Base-by-base conservation (phyloP, 1,140 invertebrate species). In the Archegozetes longisetosus region DNA sequence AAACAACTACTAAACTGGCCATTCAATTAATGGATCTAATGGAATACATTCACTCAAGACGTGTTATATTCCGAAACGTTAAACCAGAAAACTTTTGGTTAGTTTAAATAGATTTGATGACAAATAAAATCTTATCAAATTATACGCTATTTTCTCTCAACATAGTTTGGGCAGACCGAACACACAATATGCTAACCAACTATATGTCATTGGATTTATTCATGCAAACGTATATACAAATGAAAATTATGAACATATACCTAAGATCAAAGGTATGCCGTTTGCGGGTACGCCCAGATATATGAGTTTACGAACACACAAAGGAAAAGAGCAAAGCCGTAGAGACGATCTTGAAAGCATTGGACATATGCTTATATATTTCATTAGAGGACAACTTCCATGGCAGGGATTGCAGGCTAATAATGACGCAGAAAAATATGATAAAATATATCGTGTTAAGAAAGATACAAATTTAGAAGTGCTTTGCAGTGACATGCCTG, bases 311-410 rank as follows among this genome's bases (percentile, higher is more conserved):
- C 62, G 66, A 53, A 61, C 65, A 13, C 66, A 69, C 58, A 46
- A 58, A 22, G 66, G 68, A 22, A 9, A 25, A n/a, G 57, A 99
- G 78, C 95, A 98, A 84, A 97, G 92, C 71, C 81, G 96, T 72
- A 80, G 96, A 72, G 96, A 99, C 77, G 96, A 99, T 78, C 79
- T 99, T 70, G 96, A 99, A 77, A 94, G 95, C 58, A 77, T 99
- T 66, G 96, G 96, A 62, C 94, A 99, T 78, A 98, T 99, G 94
- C 98, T 99, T 78, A 98, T 99, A 93, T 99, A 99, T 79, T 99
- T 99, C 77, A 79, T 98, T 70, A 81, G 94, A 69, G 95, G 95
- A 66, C 94, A 88, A 70, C 79, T 99, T 72, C 96, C 95, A 60
- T 99, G 95, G 96, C 95, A 98, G 79, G 95, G 95, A 64, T 80